Base-by-base conservation (phyloP, 2,113 vertebrate species). In the Nanorana parkeri region DNA sequence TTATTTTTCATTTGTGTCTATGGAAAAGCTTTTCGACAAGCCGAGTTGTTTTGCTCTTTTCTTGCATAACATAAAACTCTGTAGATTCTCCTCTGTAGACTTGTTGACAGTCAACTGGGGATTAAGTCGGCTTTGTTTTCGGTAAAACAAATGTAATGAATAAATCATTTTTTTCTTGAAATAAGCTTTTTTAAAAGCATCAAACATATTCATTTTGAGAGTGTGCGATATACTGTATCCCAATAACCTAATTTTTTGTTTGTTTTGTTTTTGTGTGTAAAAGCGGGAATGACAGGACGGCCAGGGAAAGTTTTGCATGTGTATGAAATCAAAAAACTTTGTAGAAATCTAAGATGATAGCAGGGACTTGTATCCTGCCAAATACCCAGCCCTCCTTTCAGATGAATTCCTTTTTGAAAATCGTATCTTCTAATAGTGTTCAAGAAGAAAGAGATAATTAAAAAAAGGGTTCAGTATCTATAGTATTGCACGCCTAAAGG, bases 81-180 rank as follows among this genome's bases (percentile, higher is more conserved):
- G 32, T 47, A 47, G 41, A 47, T 13, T 47, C 20, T 17, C 17
- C 55, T 58, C 55, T 61, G 56, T 19, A 21, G 29, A 76, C 61
- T 76, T 76, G 28, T 32, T 76, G 73, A 24, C 55, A 63, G 73
- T 61, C 73, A 58, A 58, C 29, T 58, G 69, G 69, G 69, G 69
- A 73, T 73, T 56, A 73, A 13, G 68, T 73, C 56, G 55, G 51
- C 69, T 73, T 73, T 73, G 24, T 73, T 76, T 76, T 63, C 17
- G 36, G n/a, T 61, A 21, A 75, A 21, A 36, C 55, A 76, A 76
- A 76, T 63, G 55, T 36, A 76, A 76, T 76, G 73, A 76, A 61
- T 76, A 73, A 76, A 76, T 76, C 73, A 61, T 61, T 76, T 20
- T 76, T 76, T 76, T 76, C 21, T 74, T 74, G 19, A 56, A n/a